These are phyloP conservation scores for Plutomurus gul DNA, from an alignment of 1,140 invertebrate genomes.

Conservation along the genomic window DNA sequence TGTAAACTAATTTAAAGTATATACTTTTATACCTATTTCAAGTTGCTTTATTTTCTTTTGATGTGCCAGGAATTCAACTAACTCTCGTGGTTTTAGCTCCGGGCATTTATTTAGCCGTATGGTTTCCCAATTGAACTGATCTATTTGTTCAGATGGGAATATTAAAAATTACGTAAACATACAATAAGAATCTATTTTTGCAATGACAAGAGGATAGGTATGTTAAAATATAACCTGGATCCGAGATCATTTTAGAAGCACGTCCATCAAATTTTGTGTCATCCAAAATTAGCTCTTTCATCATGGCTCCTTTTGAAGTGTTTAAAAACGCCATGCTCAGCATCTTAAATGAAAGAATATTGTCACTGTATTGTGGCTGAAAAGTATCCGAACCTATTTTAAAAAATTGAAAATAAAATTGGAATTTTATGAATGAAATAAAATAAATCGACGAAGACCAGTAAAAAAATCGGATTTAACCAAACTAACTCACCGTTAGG, in stretches of 20 bases:
- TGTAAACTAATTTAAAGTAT: not conserved
- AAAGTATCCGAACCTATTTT: not conserved
- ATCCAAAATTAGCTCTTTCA: conserved; percentile 33
- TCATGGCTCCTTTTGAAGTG: not conserved
- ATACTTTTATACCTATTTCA: conserved; percentile 3
- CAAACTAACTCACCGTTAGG: not conserved
- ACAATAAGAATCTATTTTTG: not conserved
- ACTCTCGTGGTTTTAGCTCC: not conserved
- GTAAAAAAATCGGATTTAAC: not conserved
- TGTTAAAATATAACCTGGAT: conserved; percentile 15
- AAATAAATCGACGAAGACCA: too few species aligned
- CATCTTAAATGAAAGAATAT: conserved; percentile 36
- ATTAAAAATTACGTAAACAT: not conserved
- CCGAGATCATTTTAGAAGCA: not conserved
- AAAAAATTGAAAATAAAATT: not conserved
- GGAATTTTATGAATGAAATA: too few species aligned
- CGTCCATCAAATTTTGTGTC: conserved; percentile 13
- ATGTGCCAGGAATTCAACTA: not conserved
- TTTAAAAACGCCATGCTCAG: conserved; percentile 11
- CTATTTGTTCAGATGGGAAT: not conserved
- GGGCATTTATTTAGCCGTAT: conserved; percentile 24
- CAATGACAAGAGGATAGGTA: too few species aligned
- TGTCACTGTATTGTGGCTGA: conserved; percentile 31
- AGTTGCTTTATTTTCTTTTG: conserved; percentile 18
- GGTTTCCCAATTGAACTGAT: conserved; percentile 9